phyloP scores from a whole-genome alignment of 2,888 invertebrate genomes.

The Cyrtodaria siliqua region DNA sequence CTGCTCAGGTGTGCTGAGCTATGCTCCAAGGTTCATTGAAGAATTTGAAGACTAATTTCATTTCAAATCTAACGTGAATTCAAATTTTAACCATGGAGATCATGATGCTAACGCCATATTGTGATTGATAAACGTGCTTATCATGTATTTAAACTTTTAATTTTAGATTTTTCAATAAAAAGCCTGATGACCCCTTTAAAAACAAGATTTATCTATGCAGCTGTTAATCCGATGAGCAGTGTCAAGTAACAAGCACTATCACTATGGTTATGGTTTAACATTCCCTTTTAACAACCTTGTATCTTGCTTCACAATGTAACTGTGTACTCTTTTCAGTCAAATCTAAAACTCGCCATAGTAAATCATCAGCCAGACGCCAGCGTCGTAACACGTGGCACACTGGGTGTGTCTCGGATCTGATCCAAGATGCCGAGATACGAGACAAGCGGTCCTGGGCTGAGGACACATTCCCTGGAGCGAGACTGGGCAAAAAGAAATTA shows the following conservation, averaged over 20 bases:
- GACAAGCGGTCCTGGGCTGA: slow-evolving; percentile 55
- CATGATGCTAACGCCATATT: too few relatives aligned
- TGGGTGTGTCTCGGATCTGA: slow-evolving; percentile 45
- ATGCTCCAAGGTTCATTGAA: too few relatives aligned
- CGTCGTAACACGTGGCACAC: slow-evolving; percentile 54
- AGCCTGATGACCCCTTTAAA: too few relatives aligned
- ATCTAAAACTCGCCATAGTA: slow-evolving; percentile 4
- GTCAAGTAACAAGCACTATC: slow-evolving; percentile 10
- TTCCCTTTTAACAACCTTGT: not conserved
- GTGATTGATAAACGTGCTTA: too few relatives aligned
- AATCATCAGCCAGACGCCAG: slow-evolving; percentile 10
- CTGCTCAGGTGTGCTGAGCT: too few relatives aligned
- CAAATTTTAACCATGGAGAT: too few relatives aligned
- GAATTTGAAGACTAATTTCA: too few relatives aligned
- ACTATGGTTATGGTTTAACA: slow-evolving; percentile 1
- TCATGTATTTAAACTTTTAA: too few relatives aligned
- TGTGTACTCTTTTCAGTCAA: slow-evolving; percentile 24
- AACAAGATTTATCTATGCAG: too few relatives aligned
- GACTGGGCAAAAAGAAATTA: slow-evolving; percentile 29
- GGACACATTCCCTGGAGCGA: slow-evolving; percentile 46
- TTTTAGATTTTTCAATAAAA: too few relatives aligned
- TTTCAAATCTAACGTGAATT: too few relatives aligned
- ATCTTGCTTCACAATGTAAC: slow-evolving; percentile 11
- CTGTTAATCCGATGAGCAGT: too few relatives aligned
- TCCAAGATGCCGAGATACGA: slow-evolving; percentile 49